A percentile compares a stretch with the other conserved stretches of the same genome.
Evolutionary conservation across 2,888 invertebrate species (phyloP).

Genomic region (Parascotia fuliginaria): DNA sequence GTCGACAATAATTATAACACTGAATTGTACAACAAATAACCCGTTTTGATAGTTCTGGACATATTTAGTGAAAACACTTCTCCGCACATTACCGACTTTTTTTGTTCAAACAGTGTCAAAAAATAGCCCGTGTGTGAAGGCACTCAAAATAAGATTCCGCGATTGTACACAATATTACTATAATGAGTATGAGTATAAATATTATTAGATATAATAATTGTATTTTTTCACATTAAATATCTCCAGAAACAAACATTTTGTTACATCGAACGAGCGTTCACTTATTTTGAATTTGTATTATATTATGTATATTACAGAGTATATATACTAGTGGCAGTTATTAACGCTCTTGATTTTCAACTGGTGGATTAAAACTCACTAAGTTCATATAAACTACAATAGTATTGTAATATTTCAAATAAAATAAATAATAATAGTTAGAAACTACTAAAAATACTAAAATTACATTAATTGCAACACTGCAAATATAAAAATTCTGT

Average conservation of each 20-base stretch:
- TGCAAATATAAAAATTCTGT: no score
- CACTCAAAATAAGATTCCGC: not conserved
- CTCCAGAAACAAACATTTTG: constrained; percentile 38
- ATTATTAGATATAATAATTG: constrained; percentile 8
- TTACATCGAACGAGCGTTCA: constrained; percentile 64
- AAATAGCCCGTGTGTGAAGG: not conserved
- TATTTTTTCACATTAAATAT: constrained; percentile 33
- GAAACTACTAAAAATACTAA: no score
- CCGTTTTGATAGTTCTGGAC: constrained; percentile 37
- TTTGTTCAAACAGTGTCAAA: not conserved
- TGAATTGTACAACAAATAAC: constrained; percentile 7
- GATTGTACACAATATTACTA: not conserved
- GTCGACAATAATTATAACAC: constrained; percentile 1
- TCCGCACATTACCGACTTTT: constrained; percentile 5
- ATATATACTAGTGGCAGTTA: constrained; percentile 83
- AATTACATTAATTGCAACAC: not conserved
- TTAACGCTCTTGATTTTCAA: constrained; percentile 69
- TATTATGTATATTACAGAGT: constrained; percentile 73
- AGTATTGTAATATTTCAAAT: not conserved
- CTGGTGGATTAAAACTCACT: constrained; percentile 42
- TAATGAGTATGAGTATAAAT: constrained; percentile 1
- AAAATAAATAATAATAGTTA: no score
- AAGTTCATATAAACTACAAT: constrained; percentile 27
- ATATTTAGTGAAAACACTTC: constrained; percentile 36
- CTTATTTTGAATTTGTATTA: constrained; percentile 66